These are phyloP conservation scores for Ganaspis sp. DNA, from an alignment of 1,140 invertebrate species.

Conservation along the genomic window DNA sequence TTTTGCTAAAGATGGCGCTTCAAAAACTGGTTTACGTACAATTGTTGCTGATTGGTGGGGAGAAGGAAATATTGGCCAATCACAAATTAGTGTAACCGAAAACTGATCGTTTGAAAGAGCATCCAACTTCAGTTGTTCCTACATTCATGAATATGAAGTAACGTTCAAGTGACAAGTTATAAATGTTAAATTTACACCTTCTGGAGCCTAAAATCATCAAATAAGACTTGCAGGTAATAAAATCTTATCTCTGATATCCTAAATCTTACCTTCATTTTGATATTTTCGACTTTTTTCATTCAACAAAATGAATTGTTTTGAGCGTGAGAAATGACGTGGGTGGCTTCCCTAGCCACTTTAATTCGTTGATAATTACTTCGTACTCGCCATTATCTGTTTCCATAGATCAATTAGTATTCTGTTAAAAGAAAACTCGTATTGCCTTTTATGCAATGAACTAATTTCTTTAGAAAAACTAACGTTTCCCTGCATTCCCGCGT, in stretches of 20 bases:
- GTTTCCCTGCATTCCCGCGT: conserved; percentile 45
- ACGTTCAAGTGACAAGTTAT: conserved; percentile 44
- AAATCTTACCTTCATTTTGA: neutral
- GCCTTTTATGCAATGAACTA: too few species aligned
- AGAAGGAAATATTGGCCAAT: conserved; percentile 38
- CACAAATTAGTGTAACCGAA: conserved; percentile 41
- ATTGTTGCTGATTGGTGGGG: conserved; percentile 34
- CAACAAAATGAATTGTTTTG: conserved; percentile 26
- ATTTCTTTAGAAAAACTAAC: neutral
- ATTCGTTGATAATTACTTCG: neutral
- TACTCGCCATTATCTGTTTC: neutral
- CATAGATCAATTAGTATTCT: neutral
- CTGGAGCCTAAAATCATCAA: conserved; percentile 16
- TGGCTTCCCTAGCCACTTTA: neutral
- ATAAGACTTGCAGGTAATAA: conserved; percentile 41
- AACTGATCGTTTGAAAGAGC: conserved; percentile 63
- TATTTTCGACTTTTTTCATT: neutral
- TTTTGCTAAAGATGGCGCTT: neutral
- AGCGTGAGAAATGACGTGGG: conserved; percentile 3
- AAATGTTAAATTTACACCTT: conserved; percentile 45
- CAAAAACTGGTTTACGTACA: neutral
- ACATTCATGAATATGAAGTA: conserved; percentile 38
- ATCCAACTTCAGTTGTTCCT: conserved; percentile 56
- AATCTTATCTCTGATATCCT: neutral
- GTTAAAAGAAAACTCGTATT: neutral